Conservation (phyloP, 2,888 invertebrate species). For the Rhagonycha fulva region DNA sequence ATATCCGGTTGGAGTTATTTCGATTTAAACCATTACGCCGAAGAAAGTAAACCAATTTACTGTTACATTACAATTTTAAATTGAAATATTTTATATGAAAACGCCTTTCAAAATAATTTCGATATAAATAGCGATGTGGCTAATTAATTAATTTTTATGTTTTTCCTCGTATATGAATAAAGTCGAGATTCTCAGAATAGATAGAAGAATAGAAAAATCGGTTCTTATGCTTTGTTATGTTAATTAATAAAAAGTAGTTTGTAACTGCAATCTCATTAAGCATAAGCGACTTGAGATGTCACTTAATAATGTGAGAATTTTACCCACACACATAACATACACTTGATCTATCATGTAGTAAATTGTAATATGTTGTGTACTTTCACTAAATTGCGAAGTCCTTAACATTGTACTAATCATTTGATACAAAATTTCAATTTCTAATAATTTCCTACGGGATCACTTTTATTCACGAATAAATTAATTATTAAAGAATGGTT, state of each 20-base stretch:
- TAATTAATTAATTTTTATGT: background rate
- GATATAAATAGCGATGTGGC: background rate
- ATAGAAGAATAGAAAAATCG: background rate
- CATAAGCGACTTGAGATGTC: background rate
- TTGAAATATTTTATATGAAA: background rate
- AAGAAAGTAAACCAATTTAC: background rate
- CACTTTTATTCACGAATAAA: background rate
- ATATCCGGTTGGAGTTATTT: background rate
- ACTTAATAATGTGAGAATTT: background rate
- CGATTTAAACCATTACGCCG: background rate
- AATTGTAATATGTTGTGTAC: background rate
- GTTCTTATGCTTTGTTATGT: background rate
- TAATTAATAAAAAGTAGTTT: slow-evolving; percentile 5
- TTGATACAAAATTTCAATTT: background rate
- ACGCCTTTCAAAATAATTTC: background rate
- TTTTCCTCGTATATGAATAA: background rate
- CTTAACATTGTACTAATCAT: background rate
- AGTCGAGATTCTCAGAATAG: background rate
- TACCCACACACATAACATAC: background rate
- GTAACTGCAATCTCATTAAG: background rate
- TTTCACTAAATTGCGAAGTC: background rate
- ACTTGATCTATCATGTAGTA: background rate
- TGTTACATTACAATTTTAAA: background rate
- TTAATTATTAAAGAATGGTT: background rate
- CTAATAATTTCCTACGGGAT: background rate